These are phyloP conservation scores for Spialia ferax DNA, from an alignment of 2,888 invertebrate species.

Conservation along the genomic window DNA sequence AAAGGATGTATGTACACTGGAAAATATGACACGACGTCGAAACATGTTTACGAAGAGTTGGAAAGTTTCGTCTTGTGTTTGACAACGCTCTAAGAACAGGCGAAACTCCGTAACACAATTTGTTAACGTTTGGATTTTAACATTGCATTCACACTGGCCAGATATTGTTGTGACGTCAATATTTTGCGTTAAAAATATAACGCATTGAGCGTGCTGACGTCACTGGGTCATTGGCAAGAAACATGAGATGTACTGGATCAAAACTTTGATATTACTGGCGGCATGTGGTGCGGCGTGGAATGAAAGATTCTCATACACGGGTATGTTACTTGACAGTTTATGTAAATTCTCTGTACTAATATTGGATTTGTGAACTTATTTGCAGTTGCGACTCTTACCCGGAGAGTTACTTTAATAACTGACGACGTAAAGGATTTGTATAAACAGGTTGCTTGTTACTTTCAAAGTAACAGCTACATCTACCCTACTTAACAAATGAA, in stretches of 20 bases:
- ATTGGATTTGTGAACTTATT: conserved; percentile 54
- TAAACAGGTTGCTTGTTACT: neutral
- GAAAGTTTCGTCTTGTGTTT: conserved; percentile 55
- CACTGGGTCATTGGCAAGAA: conserved; percentile 44
- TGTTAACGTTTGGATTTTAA: conserved; percentile 42
- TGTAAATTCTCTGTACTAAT: conserved; percentile 50
- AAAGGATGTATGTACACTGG: conserved; percentile 51
- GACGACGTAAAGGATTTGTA: conserved; percentile 42
- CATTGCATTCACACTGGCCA: conserved; percentile 24
- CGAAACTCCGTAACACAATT: conserved; percentile 50
- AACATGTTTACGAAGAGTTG: conserved; percentile 57
- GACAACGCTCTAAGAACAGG: conserved; percentile 52
- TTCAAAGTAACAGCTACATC: neutral
- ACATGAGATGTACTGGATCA: conserved; percentile 39
- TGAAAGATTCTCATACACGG: conserved; percentile 40
- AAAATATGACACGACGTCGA: conserved; percentile 57
- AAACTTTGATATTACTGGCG: conserved; percentile 49
- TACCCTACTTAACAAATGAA: too few relatives aligned
- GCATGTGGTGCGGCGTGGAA: conserved; percentile 47
- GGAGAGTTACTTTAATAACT: conserved; percentile 48
- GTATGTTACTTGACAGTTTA: conserved; percentile 43
- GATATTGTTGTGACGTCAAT: conserved; percentile 39
- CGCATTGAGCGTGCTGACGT: conserved; percentile 28
- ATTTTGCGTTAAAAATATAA: conserved; percentile 43
- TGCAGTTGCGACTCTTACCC: conserved; percentile 47